Base-by-base conservation (phyloP, 2,113 vertebrate species). In the Tachysurus fulvidraco region DNA sequence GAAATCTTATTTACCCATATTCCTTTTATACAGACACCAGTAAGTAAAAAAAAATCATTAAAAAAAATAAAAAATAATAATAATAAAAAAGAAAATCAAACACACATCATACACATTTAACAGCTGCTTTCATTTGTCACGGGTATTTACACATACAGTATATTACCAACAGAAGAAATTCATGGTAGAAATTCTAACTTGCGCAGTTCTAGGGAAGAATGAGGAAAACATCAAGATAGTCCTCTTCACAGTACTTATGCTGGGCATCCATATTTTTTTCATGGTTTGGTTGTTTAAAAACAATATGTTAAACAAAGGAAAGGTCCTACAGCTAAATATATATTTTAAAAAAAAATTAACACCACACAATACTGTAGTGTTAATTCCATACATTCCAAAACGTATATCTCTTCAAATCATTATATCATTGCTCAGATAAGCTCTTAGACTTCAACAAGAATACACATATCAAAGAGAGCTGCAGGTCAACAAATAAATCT, bases 211-310 rank as follows among this genome's bases (percentile, higher is more conserved):
- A 14, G n/a, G 8, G 10, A 80, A 46, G 44, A 44, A 8, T 23
- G 41, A 62, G 67, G n/a, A 30, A 79, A 62, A 55, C 67, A 69
- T 82, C 14, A 46, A 41, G 50, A 87, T 36, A 59, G 41, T 74
- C 85, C 76, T 74, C 46, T 87, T 89, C 74, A 89, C 85, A 89
- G 83, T 87, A 69, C 79, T 73, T 54, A 81, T 78, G 59, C 28
- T 55, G 52, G 73, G 78, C 77, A 79, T 86, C 44, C 59, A 85
- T 83, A 14, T 52, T 57, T 83, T 86, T 73, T 25, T 36, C 55
- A 65, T 54, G 28, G 52, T 41, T 83, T 8, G 59, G 28, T 25
- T 69, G 74, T 44, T 65, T 3, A 46, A 71, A 60, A 79, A 69
- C 16, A 78, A 57, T 36, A 77, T 62, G 41, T 80, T 69, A 50